phyloP scores from a whole-genome alignment of 1,140 invertebrate species.

The Anoplophora glabripennis region DNA sequence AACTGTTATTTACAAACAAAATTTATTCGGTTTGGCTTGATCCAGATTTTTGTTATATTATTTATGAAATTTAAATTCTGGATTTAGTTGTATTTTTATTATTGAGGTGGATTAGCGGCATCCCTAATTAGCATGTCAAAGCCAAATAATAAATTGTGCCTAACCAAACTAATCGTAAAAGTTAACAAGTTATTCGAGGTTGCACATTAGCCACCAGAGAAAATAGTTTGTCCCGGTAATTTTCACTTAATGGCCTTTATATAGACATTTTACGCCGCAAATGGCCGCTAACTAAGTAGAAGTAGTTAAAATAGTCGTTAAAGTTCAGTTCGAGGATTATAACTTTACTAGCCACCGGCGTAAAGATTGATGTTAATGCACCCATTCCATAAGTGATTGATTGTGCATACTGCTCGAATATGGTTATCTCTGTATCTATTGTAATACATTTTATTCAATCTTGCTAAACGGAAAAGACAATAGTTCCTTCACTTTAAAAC shows the following conservation, averaged over 20 bases:
- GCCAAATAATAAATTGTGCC: not conserved
- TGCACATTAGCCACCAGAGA: constrained; percentile 21
- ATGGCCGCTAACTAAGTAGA: constrained; percentile 34
- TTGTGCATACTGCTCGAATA: not conserved
- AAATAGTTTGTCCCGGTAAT: constrained; percentile 33
- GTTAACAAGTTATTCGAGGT: constrained; percentile 9
- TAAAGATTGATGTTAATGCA: constrained; percentile 26
- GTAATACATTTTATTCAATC: too few relatives aligned
- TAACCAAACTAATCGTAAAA: not conserved
- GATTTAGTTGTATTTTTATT: too few relatives aligned
- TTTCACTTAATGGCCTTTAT: constrained; percentile 34
- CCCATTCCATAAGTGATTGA: constrained; percentile 22
- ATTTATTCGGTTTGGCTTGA: too few relatives aligned
- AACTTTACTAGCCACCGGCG: constrained; percentile 32
- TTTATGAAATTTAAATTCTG: too few relatives aligned
- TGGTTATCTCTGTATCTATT: too few relatives aligned
- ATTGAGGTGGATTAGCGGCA: too few relatives aligned
- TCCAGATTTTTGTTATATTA: too few relatives aligned
- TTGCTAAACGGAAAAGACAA: too few relatives aligned
- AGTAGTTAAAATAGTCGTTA: constrained; percentile 33
- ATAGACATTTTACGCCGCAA: constrained; percentile 29
- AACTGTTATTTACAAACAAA: not conserved
- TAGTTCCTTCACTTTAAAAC: too few relatives aligned
- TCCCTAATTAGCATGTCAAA: not conserved
- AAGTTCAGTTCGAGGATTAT: constrained; percentile 30